Percentiles rank a stretch among this genome's conserved stretches.
Evolutionary conservation across 2,113 vertebrate species (phyloP).

Genomic region (Rhinolophus ferrumequinum): DNA sequence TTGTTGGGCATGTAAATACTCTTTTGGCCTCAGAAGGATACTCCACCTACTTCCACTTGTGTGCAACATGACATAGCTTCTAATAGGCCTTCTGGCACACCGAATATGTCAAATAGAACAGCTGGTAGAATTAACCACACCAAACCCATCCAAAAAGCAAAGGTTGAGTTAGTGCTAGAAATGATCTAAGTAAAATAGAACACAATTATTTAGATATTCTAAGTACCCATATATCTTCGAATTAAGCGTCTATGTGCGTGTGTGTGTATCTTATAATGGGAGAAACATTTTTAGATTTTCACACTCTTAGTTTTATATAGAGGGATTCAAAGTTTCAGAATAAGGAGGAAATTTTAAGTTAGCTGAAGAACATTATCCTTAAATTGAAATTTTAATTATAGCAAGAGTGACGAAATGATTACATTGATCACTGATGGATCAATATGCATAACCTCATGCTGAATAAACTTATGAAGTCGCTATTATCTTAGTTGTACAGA

Average conservation of each 20-base stretch:
- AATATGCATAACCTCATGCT: background rate
- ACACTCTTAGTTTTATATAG: background rate
- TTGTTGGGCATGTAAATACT: background rate
- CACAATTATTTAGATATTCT: background rate
- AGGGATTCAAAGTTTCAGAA: slow-evolving; percentile 32
- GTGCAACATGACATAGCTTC: background rate
- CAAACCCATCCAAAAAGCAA: background rate
- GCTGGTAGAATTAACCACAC: background rate
- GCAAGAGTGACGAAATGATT: background rate
- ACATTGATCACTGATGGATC: background rate
- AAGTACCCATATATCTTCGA: background rate
- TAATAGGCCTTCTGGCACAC: background rate
- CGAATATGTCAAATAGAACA: background rate
- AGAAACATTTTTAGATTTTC: slow-evolving; percentile 39
- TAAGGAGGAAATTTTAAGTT: slow-evolving; percentile 6
- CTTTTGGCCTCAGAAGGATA: background rate
- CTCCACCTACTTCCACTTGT: background rate
- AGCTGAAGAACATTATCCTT: background rate
- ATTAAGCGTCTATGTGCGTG: background rate
- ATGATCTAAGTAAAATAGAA: slow-evolving; percentile 2
- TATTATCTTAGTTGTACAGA: slow-evolving; percentile 37
- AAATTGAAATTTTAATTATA: slow-evolving; percentile 20
- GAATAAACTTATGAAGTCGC: background rate
- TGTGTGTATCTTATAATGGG: background rate
- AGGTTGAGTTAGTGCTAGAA: background rate